Conservation (phyloP, 1,140 invertebrate genomes). For the Drosophila carrolli region DNA sequence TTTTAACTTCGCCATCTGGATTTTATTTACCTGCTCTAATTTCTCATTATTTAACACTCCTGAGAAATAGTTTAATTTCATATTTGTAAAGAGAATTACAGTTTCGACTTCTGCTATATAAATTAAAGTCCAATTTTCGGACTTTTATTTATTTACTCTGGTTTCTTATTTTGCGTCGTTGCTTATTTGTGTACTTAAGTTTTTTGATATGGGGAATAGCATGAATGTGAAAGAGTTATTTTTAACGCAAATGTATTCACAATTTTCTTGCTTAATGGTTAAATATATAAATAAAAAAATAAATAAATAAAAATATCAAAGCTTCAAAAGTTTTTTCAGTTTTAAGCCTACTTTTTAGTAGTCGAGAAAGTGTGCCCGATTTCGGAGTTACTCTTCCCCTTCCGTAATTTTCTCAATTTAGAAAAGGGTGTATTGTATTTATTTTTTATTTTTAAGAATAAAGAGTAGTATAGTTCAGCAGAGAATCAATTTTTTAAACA, state of each 20-base stretch:
- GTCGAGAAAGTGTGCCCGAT: too few relatives aligned
- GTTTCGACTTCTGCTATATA: constrained; percentile 2
- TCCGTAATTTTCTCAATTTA: too few relatives aligned
- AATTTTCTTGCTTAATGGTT: not conserved
- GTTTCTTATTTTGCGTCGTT: constrained; percentile 24
- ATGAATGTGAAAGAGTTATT: not conserved
- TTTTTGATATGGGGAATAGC: not conserved
- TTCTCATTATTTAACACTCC: too few relatives aligned
- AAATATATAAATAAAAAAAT: not conserved
- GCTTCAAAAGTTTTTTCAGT: too few relatives aligned
- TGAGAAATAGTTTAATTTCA: too few relatives aligned
- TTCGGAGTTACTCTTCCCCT: too few relatives aligned
- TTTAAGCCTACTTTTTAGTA: too few relatives aligned
- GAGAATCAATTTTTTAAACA: not conserved
- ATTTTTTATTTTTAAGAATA: not conserved
- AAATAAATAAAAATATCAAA: too few relatives aligned
- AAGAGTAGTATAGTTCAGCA: not conserved
- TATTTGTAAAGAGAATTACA: constrained; percentile 1
- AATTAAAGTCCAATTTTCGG: not conserved
- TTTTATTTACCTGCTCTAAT: too few relatives aligned
- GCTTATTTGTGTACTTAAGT: constrained; percentile 6
- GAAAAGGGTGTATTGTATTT: too few relatives aligned
- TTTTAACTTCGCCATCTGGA: too few relatives aligned
- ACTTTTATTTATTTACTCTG: constrained; percentile 23
- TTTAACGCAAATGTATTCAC: not conserved